These are phyloP conservation scores for Pseudorhombus dupliciocellatus DNA, from an alignment of 2,113 vertebrate species.

Conservation along the genomic window DNA sequence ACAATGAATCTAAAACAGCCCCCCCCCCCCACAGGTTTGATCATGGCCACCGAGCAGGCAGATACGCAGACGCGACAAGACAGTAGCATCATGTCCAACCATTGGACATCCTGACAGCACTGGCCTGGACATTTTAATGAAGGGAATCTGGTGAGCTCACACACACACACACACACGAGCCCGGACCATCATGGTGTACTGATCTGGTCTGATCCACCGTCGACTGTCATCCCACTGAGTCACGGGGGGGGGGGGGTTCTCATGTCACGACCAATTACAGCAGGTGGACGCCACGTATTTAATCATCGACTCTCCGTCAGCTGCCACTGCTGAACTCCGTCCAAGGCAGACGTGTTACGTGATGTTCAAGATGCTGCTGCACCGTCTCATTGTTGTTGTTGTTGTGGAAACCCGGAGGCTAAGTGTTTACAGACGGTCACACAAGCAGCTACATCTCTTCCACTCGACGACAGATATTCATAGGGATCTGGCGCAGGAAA, in stretches of 20 bases:
- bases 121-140: background rate
- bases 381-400: background rate
- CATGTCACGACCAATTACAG: slow-evolving; percentile 22
- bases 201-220: slow-evolving; percentile 22
- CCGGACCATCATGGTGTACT: background rate
- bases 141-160: background rate
- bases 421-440: background rate
- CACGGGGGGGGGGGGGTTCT: no score
- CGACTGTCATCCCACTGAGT: slow-evolving; percentile 2
- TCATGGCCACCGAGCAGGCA: background rate
- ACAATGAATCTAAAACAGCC: background rate
- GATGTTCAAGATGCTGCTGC: background rate
- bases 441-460: background rate
- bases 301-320: slow-evolving; percentile 16
- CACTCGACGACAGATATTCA: background rate
- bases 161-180: background rate
- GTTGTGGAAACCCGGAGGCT: background rate
- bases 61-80: slow-evolving; percentile 5
- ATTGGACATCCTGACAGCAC: background rate
- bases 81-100: background rate
- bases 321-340: background rate
- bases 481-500: background rate
- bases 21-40: slow-evolving; percentile 11
- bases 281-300: background rate
- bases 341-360: background rate